Conservation (phyloP, 2,113 vertebrate genomes). For the Neoarius graeffei region DNA sequence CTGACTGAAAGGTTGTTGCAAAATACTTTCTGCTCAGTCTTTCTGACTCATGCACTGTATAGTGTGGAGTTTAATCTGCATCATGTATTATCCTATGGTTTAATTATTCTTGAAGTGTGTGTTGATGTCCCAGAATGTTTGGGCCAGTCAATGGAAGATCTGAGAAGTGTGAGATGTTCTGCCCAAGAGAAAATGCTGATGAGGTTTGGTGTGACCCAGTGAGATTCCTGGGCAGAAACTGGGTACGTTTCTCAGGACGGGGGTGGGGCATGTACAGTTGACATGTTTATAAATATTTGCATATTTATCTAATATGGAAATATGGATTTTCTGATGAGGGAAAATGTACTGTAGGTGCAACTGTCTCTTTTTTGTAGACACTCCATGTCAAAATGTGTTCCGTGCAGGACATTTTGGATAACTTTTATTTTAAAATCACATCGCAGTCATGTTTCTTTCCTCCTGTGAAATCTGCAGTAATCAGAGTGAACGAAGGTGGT, state of each 20-base stretch:
- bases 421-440: not conserved
- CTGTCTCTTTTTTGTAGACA: not conserved
- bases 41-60: too few relatives aligned
- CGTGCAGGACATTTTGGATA: not conserved
- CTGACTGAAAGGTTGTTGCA: too few relatives aligned
- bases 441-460: not conserved
- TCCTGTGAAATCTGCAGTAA: constrained; percentile 64
- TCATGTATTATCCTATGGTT: too few relatives aligned
- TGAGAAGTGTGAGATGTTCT: too few relatives aligned
- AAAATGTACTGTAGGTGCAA: not conserved
- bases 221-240: too few relatives aligned
- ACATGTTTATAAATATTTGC: not conserved
- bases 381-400: not conserved
- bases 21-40: too few relatives aligned
- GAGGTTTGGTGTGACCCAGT: too few relatives aligned
- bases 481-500: constrained; percentile 96
- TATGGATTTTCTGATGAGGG: not conserved
- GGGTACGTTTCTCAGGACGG: not conserved
- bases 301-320: not conserved
- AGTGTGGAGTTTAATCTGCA: too few relatives aligned
- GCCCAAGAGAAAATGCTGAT: too few relatives aligned
- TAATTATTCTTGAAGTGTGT: too few relatives aligned
- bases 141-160: too few relatives aligned
- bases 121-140: too few relatives aligned
- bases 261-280: not conserved